Conservation (phyloP, 2,888 invertebrate species). For the Aethes cnicana region DNA sequence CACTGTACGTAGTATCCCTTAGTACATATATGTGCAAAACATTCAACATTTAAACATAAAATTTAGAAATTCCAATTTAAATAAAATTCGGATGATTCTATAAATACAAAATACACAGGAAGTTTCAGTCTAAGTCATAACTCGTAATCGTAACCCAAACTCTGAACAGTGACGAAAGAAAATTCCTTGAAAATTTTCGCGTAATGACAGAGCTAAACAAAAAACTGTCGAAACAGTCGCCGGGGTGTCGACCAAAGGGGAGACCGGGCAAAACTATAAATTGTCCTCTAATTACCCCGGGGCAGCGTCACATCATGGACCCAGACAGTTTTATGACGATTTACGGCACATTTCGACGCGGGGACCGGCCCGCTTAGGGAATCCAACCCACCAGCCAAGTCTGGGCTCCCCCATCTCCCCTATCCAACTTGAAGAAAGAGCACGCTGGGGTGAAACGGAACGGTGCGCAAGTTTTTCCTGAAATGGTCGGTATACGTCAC, state of each 20-base stretch:
- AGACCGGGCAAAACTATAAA: slow-evolving; percentile 66
- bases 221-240: slow-evolving; percentile 31
- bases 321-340: slow-evolving; percentile 88
- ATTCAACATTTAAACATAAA: too few species aligned
- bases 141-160: neutral
- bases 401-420: slow-evolving; percentile 43
- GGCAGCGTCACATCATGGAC: slow-evolving; percentile 87
- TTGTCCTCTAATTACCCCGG: slow-evolving; percentile 83
- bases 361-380: slow-evolving; percentile 64
- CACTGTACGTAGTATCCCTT: too few species aligned
- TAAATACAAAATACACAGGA: too few species aligned
- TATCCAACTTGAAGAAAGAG: slow-evolving; percentile 19
- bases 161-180: slow-evolving; percentile 5
- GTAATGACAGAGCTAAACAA: slow-evolving; percentile 30
- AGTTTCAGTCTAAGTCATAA: neutral
- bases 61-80: too few species aligned
- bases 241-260: slow-evolving; percentile 29
- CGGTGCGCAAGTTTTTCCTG: slow-evolving; percentile 33
- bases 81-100: too few species aligned
- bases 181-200: slow-evolving; percentile 19
- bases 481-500: slow-evolving; percentile 48
- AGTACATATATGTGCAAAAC: too few species aligned
- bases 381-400: slow-evolving; percentile 55
- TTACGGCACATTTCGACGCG: slow-evolving; percentile 82
- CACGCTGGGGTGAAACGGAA: slow-evolving; percentile 24